Evolutionary conservation across 1,140 invertebrate species (phyloP).

Genomic region (Mya arenaria): DNA sequence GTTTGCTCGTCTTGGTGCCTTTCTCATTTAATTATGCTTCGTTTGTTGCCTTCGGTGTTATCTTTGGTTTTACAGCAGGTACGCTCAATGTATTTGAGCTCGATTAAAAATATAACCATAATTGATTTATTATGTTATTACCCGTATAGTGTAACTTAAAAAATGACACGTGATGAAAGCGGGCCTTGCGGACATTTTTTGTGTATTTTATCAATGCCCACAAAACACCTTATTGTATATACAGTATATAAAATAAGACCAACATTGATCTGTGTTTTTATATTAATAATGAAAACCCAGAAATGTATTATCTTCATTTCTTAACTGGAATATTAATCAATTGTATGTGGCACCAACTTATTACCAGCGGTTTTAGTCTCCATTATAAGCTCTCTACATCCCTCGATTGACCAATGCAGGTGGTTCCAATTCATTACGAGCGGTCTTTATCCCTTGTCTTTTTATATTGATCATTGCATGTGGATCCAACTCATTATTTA

Average conservation of each 20-base stretch:
- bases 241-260: background rate
- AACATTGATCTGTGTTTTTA: too few species aligned
- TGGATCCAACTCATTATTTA: background rate
- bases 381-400: background rate
- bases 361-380: too few species aligned
- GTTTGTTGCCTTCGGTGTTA: background rate
- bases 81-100: background rate
- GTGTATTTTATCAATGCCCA: background rate
- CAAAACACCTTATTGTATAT: background rate
- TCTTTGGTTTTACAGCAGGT: conserved; percentile 29
- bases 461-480: background rate
- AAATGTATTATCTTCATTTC: too few species aligned
- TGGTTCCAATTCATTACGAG: background rate
- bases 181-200: background rate
- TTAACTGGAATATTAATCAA: too few species aligned
- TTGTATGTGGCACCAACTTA: too few species aligned
- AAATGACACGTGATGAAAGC: background rate
- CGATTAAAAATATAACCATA: background rate
- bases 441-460: background rate
- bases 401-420: background rate
- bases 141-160: background rate
- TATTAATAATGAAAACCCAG: too few species aligned
- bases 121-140: background rate
- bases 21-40: conserved; percentile 14
- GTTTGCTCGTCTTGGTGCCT: background rate